Percentiles rank a stretch among this genome's conserved stretches.
Evolutionary conservation across 2,888 invertebrate genomes (phyloP).

Genomic region (Nymphalis urticae): DNA sequence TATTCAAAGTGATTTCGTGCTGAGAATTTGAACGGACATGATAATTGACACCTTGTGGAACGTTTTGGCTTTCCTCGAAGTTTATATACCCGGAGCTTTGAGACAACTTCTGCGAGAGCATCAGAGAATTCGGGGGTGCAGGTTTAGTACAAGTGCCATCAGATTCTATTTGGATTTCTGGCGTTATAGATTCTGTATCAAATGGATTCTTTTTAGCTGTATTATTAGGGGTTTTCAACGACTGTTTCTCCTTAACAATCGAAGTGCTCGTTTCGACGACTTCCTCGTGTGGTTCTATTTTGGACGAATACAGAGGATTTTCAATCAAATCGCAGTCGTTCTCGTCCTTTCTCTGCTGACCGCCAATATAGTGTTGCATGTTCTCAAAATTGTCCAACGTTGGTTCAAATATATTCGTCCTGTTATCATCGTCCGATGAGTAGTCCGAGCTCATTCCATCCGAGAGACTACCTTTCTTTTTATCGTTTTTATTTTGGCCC

Average conservation of each 20-base stretch:
- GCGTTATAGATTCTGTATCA: constrained; percentile 76
- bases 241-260: constrained; percentile 55
- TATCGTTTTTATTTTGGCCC: constrained; percentile 66
- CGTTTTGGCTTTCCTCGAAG: constrained; percentile 52
- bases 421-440: constrained; percentile 78
- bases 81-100: constrained; percentile 86
- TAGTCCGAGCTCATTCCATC: constrained; percentile 83
- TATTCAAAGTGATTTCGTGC: constrained; percentile 86
- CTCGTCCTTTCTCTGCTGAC: constrained; percentile 54
- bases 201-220: constrained; percentile 68
- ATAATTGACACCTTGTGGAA: constrained; percentile 51
- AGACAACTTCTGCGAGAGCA: constrained; percentile 84
- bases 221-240: constrained; percentile 63
- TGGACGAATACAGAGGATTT: constrained; percentile 75
- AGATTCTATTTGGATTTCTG: constrained; percentile 82
- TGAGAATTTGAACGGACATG: constrained; percentile 82
- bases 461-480: constrained; percentile 85
- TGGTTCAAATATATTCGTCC: constrained; percentile 76
- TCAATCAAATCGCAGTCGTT: constrained; percentile 72
- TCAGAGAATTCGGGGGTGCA: constrained; percentile 78
- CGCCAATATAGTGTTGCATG: constrained; percentile 74
- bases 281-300: constrained; percentile 72
- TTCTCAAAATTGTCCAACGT: constrained; percentile 77
- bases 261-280: constrained; percentile 83
- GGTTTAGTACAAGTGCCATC: constrained; percentile 57